These are phyloP conservation scores for Falcunculus frontatus DNA, from an alignment of 2,113 vertebrate genomes.

Conservation along the genomic window DNA sequence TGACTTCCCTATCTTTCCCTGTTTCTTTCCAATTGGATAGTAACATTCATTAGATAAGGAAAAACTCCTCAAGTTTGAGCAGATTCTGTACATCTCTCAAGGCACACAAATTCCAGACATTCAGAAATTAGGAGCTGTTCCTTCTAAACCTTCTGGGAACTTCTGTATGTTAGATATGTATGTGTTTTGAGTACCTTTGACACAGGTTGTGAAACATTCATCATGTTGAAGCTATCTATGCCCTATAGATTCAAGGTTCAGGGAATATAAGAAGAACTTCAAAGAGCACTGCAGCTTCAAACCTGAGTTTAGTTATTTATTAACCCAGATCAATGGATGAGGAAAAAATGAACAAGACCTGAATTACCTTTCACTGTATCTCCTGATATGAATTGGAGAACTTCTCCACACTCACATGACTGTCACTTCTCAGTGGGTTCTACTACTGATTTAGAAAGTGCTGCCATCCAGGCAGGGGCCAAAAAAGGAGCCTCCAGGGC, in stretches of 20 bases:
- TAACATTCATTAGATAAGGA: background rate
- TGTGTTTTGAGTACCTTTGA: background rate
- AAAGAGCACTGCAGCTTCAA: background rate
- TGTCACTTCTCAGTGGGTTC: background rate
- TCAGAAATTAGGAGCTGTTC: background rate
- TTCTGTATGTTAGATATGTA: background rate
- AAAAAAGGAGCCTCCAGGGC: background rate
- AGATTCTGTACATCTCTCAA: background rate
- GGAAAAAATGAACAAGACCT: background rate
- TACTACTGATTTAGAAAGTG: background rate
- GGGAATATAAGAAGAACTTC: background rate
- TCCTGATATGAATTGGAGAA: background rate
- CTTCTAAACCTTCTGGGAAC: background rate
- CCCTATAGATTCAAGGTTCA: background rate
- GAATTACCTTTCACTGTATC: background rate
- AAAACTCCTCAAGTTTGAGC: background rate
- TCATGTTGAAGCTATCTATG: background rate
- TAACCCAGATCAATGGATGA: background rate
- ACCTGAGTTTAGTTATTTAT: background rate
- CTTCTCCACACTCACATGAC: background rate
- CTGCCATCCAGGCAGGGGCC: fast-evolving
- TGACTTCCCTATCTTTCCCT: background rate
- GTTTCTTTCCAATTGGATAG: background rate
- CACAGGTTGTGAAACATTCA: background rate
- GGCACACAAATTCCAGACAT: background rate